Conservation (phyloP, 2,888 invertebrate species). For the Loripinus fragilis region DNA sequence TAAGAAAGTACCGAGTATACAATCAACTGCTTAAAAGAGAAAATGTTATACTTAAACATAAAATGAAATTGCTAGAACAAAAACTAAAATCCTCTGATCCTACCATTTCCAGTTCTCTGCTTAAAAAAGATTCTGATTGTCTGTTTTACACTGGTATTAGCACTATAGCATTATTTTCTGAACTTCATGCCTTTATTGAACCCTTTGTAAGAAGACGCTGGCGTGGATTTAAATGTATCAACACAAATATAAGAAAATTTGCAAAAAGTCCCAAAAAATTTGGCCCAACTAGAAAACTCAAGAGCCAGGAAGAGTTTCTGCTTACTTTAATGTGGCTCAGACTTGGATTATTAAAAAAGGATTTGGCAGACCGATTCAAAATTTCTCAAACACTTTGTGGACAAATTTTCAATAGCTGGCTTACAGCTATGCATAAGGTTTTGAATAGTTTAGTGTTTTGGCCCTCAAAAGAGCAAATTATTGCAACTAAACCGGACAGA, state of each 20-base stretch:
- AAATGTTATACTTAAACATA: conserved; percentile 12
- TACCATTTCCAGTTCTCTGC: neutral
- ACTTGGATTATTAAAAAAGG: conserved; percentile 13
- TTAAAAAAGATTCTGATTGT: conserved; percentile 13
- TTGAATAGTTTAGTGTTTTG: conserved; percentile 7
- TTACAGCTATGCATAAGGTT: conserved; percentile 9
- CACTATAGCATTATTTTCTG: neutral
- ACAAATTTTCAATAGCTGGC: conserved; percentile 19
- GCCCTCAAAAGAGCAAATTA: conserved; percentile 22
- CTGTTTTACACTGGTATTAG: conserved; percentile 15
- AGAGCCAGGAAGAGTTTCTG: conserved; percentile 17
- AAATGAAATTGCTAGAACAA: conserved; percentile 1
- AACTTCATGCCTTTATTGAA: conserved; percentile 16
- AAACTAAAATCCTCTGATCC: conserved; percentile 5
- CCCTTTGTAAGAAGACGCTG: conserved; percentile 12
- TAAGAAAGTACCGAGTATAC: neutral
- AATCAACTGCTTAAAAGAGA: neutral
- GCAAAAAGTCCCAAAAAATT: conserved; percentile 15
- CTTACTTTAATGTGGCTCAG: conserved; percentile 9
- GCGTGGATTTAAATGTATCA: conserved; percentile 13
- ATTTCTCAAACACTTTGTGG: conserved; percentile 3
- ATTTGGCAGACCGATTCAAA: conserved; percentile 17
- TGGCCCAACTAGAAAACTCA: conserved; percentile 17
- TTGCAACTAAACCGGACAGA: conserved; percentile 10
- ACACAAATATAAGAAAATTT: neutral